A percentile compares a stretch with the other conserved stretches of the same genome.
Evolutionary conservation across 2,888 invertebrate genomes (phyloP).

Genomic region (Poecilobothrus nobilitatus): DNA sequence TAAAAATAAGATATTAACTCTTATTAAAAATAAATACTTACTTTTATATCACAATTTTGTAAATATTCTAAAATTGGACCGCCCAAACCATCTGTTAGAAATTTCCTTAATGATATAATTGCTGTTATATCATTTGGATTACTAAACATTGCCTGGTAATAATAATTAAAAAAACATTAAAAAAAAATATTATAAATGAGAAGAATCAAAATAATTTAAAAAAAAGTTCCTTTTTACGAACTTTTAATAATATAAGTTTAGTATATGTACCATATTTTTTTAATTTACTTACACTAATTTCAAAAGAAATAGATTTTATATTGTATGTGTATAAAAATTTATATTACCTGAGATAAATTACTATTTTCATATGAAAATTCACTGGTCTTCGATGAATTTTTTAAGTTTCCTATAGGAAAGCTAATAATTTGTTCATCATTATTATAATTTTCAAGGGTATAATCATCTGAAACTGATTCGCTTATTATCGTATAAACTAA

Average conservation of each 20-base stretch:
- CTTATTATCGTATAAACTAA: slow-evolving; percentile 40
- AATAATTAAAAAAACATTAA: slow-evolving; percentile 15
- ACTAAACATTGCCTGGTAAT: slow-evolving; percentile 34
- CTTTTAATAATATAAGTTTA: no score
- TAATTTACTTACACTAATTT: no score
- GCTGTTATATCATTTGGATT: slow-evolving; percentile 40
- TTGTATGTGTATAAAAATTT: no score
- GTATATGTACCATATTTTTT: no score
- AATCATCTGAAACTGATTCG: slow-evolving; percentile 20
- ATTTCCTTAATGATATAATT: slow-evolving; percentile 39
- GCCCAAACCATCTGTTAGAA: slow-evolving; percentile 38
- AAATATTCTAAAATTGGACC: slow-evolving; percentile 37
- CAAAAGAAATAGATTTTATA: no score
- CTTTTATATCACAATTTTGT: slow-evolving; percentile 36
- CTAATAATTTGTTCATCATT: not conserved
- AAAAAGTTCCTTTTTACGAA: no score
- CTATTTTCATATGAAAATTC: slow-evolving; percentile 26
- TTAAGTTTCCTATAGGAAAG: not conserved
- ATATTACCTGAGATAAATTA: slow-evolving; percentile 36
- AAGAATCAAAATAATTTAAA: no score
- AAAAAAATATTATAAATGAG: not conserved
- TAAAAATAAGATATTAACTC: no score
- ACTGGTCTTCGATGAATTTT: not conserved
- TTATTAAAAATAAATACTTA: slow-evolving; percentile 23
- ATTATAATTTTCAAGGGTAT: not conserved